These are phyloP conservation scores for Eulemur macaco DNA, from an alignment of 2,113 vertebrate genomes.

Conservation along the genomic window DNA sequence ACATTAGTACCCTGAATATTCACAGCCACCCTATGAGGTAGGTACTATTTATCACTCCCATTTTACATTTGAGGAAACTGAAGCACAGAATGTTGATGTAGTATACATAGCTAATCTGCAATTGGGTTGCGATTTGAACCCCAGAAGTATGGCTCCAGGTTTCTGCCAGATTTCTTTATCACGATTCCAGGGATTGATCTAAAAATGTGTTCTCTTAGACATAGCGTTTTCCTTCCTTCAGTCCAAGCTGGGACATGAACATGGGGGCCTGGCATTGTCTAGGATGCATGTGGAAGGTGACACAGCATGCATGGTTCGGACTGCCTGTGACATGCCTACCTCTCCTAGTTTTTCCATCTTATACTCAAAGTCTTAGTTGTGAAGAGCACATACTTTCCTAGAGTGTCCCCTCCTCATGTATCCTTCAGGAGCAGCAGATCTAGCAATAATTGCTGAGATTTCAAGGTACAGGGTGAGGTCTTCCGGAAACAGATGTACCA, in stretches of 20 bases:
- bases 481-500: neutral
- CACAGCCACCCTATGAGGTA: neutral
- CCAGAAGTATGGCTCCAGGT: neutral
- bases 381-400: neutral
- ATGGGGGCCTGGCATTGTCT: too few relatives aligned
- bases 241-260: neutral
- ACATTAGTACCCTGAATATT: neutral
- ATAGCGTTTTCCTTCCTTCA: neutral
- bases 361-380: neutral
- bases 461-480: neutral
- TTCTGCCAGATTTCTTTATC: neutral
- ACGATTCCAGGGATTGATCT: neutral
- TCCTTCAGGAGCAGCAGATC: neutral
- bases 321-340: neutral
- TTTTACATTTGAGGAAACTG: neutral
- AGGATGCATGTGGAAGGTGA: too few relatives aligned
- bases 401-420: fast-evolving
- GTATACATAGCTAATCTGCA: neutral
- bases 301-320: fast-evolving
- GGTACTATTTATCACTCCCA: neutral
- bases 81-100: neutral
- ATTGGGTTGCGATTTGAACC: neutral
- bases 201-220: neutral
- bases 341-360: neutral
- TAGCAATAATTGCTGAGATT: neutral